These are phyloP conservation scores for Acanthurus tractus DNA, from an alignment of 2,797 vertebrate genomes.

Conservation along the genomic window DNA sequence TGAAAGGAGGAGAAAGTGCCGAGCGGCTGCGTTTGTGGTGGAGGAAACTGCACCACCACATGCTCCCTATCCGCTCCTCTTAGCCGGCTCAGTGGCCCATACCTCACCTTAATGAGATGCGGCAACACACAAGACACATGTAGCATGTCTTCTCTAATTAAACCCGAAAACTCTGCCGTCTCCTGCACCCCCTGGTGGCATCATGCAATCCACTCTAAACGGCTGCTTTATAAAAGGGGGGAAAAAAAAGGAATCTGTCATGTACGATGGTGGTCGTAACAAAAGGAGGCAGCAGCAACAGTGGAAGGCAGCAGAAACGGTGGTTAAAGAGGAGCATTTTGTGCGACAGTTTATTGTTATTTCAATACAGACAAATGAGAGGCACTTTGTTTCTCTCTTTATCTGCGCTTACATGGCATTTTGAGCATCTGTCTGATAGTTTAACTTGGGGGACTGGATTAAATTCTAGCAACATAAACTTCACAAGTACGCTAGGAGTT, in stretches of 20 bases:
- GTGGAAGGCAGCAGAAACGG: conserved; percentile 3
- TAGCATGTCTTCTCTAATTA: conserved; percentile 82
- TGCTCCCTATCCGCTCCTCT: conserved; percentile 67
- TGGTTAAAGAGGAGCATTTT: background rate
- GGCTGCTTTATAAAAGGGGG: conserved; percentile 5
- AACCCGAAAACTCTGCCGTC: conserved; percentile 32
- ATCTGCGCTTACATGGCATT: background rate
- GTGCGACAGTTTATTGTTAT: background rate
- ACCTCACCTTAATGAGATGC: conserved; percentile 76
- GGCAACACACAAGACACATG: conserved; percentile 82
- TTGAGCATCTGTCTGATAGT: background rate
- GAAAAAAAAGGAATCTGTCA: conserved; percentile 5
- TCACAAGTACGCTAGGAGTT: conserved; percentile 1
- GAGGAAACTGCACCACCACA: conserved; percentile 58
- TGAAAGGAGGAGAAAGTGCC: conserved; percentile 49
- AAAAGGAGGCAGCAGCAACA: background rate
- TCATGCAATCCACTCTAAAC: conserved; percentile 55
- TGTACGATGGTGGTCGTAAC: background rate
- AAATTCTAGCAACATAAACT: conserved; percentile 27
- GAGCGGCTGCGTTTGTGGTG: conserved; percentile 39
- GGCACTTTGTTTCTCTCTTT: background rate
- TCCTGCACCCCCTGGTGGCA: conserved; percentile 44
- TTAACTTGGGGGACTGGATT: conserved; percentile 5
- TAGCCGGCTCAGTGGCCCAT: conserved; percentile 72
- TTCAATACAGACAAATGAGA: background rate